These are phyloP conservation scores for Saiga tatarica DNA, from an alignment of 2,113 vertebrate species.

Conservation along the genomic window DNA sequence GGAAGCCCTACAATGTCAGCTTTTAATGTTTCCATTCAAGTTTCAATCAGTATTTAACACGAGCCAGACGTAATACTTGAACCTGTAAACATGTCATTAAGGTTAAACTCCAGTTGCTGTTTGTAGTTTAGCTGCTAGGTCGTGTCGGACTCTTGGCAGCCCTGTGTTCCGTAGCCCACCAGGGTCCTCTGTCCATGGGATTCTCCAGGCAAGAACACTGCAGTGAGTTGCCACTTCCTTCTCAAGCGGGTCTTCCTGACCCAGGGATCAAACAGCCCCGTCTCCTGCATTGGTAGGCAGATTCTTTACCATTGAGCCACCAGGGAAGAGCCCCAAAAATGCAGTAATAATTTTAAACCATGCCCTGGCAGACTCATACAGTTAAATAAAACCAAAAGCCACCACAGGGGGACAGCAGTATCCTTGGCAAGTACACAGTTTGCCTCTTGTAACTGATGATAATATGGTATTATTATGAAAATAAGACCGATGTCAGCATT, in stretches of 20 bases:
- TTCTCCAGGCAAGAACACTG: not conserved
- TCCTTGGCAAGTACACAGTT: not conserved
- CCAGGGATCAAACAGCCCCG: not conserved
- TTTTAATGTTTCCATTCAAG: not conserved
- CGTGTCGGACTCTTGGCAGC: not conserved
- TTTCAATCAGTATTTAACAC: not conserved
- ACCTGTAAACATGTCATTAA: not conserved
- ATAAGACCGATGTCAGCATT: not conserved
- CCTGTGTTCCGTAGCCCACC: not conserved
- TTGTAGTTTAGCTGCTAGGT: not conserved
- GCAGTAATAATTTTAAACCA: conserved; percentile 20
- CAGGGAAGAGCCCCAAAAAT: not conserved
- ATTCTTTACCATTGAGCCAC: not conserved
- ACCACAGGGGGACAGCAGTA: not conserved
- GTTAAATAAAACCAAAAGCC: not conserved
- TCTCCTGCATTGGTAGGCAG: not conserved
- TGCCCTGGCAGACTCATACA: conserved; percentile 28
- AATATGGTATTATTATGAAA: not conserved
- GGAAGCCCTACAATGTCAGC: not conserved
- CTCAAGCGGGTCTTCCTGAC: not conserved
- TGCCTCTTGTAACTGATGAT: not conserved
- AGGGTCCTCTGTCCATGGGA: not conserved
- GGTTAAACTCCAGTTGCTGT: not conserved
- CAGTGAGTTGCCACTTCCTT: not conserved
- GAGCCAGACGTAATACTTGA: conserved; percentile 4